Evolutionary conservation across 2,113 vertebrate species (phyloP), one percentile per base, ranked within the genome.

Genomic region (Heloderma charlesbogerti): DNA sequence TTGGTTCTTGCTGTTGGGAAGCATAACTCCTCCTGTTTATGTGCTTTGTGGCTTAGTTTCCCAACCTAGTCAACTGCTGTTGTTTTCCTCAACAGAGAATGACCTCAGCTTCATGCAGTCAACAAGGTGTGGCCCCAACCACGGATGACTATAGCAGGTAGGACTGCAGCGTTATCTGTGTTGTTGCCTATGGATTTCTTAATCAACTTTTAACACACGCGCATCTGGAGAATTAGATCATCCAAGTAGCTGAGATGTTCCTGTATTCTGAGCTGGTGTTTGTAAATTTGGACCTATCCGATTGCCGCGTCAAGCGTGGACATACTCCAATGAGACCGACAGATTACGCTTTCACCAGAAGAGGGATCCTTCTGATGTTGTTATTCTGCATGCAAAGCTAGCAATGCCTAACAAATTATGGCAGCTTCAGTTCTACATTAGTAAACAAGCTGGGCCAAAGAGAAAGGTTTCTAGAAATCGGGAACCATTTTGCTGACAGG

Each of bases 361-460:
- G 45, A 77, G 0, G 25, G 63, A 69, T 43, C 79, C 89, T 88
- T 54, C 67, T 43, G 92, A 93, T 85, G 83, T 88, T 92, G 40
- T 0, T 90, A 87, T 78, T 84, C 77, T 93, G 88, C 91, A 79
- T 66, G 51, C 43, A 89, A 88, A 78, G 57, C 60, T 79, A 93
- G 54, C 87, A 87, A 75, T 34, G 48, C 91, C 92, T 78, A 88
- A 81, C 27, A 27, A 9, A 48, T 71, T 16, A 12, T 43, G 89
- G 92, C 93, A 94, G 87, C 91, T 79, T 92, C 78, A 66, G 78
- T 93, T 90, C 83, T 91, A 91, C 67, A 43, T 89, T 84, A 89
- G 69, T 0, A 91, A 90, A 89, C 91, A 92, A 74, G 54, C 72
- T 80, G 92, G 83, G 87, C 80, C 87, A 90, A 22, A 82, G 25